Conservation (phyloP, 2,113 vertebrate genomes). For the Megaptera novaeangliae region DNA sequence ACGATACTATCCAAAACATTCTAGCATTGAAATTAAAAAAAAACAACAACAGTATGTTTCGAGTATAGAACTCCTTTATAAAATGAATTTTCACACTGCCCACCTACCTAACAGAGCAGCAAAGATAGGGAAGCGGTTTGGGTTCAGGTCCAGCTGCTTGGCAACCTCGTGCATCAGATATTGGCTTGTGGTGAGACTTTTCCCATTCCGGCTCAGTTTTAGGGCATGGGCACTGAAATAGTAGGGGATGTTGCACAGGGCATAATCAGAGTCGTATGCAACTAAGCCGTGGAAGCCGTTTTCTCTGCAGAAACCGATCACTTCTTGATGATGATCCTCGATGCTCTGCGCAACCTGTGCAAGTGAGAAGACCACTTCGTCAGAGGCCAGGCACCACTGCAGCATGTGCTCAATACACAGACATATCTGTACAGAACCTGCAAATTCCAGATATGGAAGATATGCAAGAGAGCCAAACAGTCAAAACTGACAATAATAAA, state of each 20-base stretch:
- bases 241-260: conserved; percentile 94
- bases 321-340: conserved; percentile 98
- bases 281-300: conserved; percentile 95
- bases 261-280: conserved; percentile 96
- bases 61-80: not conserved
- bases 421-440: not conserved
- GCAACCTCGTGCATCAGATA: conserved; percentile 98
- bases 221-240: conserved; percentile 97
- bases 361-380: conserved; percentile 63
- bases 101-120: conserved; percentile 95
- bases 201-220: conserved; percentile 97
- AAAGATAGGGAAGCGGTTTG: conserved; percentile 94
- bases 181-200: conserved; percentile 96
- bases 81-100: conserved; percentile 6
- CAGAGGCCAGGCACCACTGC: conserved; percentile 26
- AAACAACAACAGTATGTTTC: not conserved
- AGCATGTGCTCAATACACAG: not conserved
- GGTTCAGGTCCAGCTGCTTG: conserved; percentile 95
- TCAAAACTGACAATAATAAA: not conserved
- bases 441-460: not conserved
- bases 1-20: not conserved
- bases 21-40: not conserved
- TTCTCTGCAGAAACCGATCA: conserved; percentile 94
- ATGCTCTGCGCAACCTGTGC: conserved; percentile 94
- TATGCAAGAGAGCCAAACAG: not conserved